phyloP scores from a whole-genome alignment of 2,797 vertebrate genomes.

The Crocodylus rhombifer region DNA sequence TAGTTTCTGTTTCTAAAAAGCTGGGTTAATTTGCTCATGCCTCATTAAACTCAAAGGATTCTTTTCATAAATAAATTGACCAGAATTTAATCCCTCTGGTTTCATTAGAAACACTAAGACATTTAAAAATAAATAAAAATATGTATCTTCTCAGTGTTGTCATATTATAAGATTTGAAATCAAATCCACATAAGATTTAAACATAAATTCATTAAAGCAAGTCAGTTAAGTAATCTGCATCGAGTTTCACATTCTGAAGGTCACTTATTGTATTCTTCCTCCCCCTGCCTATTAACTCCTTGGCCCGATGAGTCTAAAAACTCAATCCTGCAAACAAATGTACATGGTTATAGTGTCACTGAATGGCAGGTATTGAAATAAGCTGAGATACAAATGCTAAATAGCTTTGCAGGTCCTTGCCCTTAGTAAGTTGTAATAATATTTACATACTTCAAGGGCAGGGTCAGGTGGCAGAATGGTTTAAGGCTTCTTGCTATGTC shows the following conservation, averaged over 20 bases:
- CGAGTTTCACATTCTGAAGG: slow-evolving; percentile 11
- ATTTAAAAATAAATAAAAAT: slow-evolving; percentile 11
- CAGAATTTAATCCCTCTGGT: slow-evolving; percentile 37
- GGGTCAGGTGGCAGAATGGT: no score
- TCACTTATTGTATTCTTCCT: neutral
- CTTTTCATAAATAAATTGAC: slow-evolving; percentile 14
- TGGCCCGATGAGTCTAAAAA: neutral
- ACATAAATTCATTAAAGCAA: slow-evolving; percentile 27
- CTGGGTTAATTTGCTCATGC: slow-evolving; percentile 19
- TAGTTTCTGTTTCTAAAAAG: neutral
- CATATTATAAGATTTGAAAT: slow-evolving; percentile 25
- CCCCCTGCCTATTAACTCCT: slow-evolving; percentile 27
- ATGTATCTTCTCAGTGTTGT: slow-evolving; percentile 43
- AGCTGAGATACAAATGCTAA: slow-evolving; percentile 12
- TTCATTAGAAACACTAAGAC: slow-evolving; percentile 20
- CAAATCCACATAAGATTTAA: slow-evolving; percentile 46
- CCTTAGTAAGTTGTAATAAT: slow-evolving; percentile 21
- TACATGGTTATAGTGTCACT: neutral
- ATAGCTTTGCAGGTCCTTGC: neutral
- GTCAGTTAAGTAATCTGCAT: neutral
- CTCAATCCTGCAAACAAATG: neutral
- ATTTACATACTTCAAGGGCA: neutral
- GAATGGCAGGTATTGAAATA: neutral
- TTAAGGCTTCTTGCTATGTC: no score
- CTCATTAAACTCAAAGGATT: neutral